Conservation (phyloP, 2,113 vertebrate species). For the Neoarius graeffei region DNA sequence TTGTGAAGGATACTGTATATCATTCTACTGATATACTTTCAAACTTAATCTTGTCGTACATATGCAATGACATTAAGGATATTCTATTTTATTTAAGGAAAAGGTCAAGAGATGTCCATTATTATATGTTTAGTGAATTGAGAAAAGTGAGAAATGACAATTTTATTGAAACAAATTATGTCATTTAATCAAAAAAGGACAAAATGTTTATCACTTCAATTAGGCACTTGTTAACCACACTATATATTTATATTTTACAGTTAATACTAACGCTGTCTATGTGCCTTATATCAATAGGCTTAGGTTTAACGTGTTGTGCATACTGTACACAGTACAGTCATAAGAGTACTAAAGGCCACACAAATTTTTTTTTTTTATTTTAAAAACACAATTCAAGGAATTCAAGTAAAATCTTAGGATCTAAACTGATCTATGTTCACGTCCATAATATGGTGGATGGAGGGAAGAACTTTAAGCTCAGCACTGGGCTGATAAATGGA, state of each 20-base stretch:
- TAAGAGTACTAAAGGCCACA: neutral
- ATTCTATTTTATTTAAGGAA: neutral
- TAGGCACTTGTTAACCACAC: neutral
- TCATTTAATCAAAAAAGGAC: neutral
- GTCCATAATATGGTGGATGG: neutral
- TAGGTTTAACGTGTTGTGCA: neutral
- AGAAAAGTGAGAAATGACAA: neutral
- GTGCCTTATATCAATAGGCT: neutral
- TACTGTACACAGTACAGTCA: neutral
- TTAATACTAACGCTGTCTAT: neutral
- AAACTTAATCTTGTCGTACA: no score
- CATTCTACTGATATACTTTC: no score
- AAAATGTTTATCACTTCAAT: neutral
- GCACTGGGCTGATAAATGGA: constrained; percentile 30
- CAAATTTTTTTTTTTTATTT: neutral
- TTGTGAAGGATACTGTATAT: neutral
- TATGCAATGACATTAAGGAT: no score
- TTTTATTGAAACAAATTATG: neutral
- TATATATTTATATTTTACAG: neutral
- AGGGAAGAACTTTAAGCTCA: constrained; percentile 8
- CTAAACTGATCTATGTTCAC: neutral
- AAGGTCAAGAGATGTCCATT: neutral
- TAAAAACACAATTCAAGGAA: neutral
- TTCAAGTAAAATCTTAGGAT: neutral
- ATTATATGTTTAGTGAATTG: neutral